A percentile compares a stretch with the other conserved stretches of the same genome.
phyloP scores from a whole-genome alignment of 2,113 vertebrate species.

The Martes martes region DNA sequence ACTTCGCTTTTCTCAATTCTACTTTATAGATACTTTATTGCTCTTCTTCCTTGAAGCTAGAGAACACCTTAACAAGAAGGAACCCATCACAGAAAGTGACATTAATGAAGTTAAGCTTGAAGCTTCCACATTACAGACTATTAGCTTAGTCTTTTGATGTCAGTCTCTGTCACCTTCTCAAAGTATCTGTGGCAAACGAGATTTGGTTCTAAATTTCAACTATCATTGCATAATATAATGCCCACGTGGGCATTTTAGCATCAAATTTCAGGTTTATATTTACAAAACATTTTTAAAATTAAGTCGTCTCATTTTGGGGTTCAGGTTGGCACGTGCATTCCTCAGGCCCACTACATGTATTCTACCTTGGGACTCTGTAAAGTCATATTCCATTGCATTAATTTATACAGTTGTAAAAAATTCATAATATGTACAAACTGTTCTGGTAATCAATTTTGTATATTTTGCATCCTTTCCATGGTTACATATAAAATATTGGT shows the following conservation, averaged over 20 bases:
- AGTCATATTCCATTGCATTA: not conserved
- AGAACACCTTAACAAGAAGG: not conserved
- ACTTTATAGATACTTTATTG: not conserved
- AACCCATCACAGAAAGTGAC: not conserved
- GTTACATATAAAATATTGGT: not conserved
- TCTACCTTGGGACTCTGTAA: not conserved
- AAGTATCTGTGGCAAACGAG: not conserved
- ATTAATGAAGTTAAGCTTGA: slow-evolving; percentile 38
- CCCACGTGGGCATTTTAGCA: not conserved
- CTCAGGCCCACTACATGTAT: not conserved
- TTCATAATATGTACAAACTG: not conserved
- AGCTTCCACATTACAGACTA: not conserved
- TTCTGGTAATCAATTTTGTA: not conserved
- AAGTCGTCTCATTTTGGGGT: not conserved
- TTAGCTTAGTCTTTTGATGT: slow-evolving; percentile 37
- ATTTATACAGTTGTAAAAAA: not conserved
- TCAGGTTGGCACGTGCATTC: not conserved
- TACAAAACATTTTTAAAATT: not conserved
- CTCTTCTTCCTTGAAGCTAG: not conserved
- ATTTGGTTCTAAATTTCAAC: not conserved
- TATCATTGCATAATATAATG: not conserved
- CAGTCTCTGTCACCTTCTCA: not conserved
- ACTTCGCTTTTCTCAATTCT: not conserved
- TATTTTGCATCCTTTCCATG: not conserved
- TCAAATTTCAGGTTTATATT: not conserved